Conservation (phyloP, 2,797 vertebrate genomes). For the Lemur catta region DNA sequence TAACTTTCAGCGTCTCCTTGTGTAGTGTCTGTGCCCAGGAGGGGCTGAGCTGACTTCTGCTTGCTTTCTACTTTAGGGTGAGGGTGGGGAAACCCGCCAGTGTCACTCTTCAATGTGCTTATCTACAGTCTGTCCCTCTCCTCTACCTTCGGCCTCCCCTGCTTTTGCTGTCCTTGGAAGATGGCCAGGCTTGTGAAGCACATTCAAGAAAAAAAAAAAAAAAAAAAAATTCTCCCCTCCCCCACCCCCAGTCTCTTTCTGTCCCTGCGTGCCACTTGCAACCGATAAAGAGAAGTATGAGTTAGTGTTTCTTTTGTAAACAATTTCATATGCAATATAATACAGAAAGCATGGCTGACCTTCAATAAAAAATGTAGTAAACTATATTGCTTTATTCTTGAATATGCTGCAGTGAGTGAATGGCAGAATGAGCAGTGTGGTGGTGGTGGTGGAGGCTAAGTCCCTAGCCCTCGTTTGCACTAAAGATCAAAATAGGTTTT, state of each 20-base stretch:
- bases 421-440: conserved; percentile 82
- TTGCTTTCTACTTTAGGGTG: conserved; percentile 63
- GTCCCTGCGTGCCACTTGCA: conserved; percentile 79
- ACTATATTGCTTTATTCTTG: conserved; percentile 89
- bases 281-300: conserved; percentile 84
- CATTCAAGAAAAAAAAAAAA: conserved; percentile 62
- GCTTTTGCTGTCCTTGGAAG: conserved; percentile 70
- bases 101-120: conserved; percentile 80
- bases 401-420: conserved; percentile 85
- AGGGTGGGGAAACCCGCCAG: conserved; percentile 73
- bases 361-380: conserved; percentile 86
- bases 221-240: conserved; percentile 72
- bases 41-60: conserved; percentile 76
- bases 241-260: conserved; percentile 42
- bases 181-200: conserved; percentile 69
- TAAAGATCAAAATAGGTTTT: conserved; percentile 79
- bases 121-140: conserved; percentile 70
- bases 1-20: conserved; percentile 83
- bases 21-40: conserved; percentile 81
- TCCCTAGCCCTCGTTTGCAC: conserved; percentile 87
- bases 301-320: conserved; percentile 89
- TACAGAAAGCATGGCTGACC: conserved; percentile 89
- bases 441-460: conserved; percentile 83
- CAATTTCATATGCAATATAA: conserved; percentile 88
- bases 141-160: conserved; percentile 14